Conservation (phyloP, 2,888 invertebrate genomes). For the Diarsia brunnea region DNA sequence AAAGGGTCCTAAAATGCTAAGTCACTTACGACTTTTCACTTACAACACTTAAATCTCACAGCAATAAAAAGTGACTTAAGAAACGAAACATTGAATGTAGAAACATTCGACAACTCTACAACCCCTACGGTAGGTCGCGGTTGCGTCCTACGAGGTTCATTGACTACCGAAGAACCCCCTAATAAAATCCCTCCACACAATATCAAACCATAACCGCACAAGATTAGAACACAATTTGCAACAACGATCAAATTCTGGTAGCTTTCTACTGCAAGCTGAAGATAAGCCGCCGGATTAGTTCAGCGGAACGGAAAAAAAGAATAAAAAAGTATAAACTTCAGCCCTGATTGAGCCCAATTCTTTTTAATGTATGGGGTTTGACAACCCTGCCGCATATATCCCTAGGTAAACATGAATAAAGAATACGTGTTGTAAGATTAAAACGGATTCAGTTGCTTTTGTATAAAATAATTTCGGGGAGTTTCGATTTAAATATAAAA, state of each 20-base stretch:
- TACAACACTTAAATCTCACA: conserved; percentile 23
- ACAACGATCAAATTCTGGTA: conserved; percentile 64
- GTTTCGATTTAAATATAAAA: conserved; percentile 11
- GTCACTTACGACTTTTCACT: not conserved
- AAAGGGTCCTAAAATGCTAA: not conserved
- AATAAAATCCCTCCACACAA: conserved; percentile 63
- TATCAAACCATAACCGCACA: conserved; percentile 62
- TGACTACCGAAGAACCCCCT: conserved; percentile 82
- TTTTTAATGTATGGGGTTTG: conserved; percentile 70
- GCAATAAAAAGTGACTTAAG: conserved; percentile 52
- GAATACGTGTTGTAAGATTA: conserved; percentile 56
- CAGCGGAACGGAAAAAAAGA: conserved; percentile 82
- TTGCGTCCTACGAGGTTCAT: conserved; percentile 83
- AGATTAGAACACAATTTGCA: conserved; percentile 60
- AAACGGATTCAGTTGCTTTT: conserved; percentile 39
- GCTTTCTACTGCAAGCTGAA: conserved; percentile 83
- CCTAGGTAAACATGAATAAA: conserved; percentile 59
- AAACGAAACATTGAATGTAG: conserved; percentile 60
- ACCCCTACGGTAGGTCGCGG: conserved; percentile 88
- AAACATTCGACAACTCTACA: conserved; percentile 75
- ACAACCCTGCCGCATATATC: conserved; percentile 61
- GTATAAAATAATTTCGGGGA: conserved; percentile 5
- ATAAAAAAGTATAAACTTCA: conserved; percentile 80
- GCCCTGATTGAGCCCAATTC: conserved; percentile 80
- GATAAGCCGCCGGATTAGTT: conserved; percentile 88